Conservation (phyloP, 2,797 vertebrate species). For the Cichlasoma orientale region DNA sequence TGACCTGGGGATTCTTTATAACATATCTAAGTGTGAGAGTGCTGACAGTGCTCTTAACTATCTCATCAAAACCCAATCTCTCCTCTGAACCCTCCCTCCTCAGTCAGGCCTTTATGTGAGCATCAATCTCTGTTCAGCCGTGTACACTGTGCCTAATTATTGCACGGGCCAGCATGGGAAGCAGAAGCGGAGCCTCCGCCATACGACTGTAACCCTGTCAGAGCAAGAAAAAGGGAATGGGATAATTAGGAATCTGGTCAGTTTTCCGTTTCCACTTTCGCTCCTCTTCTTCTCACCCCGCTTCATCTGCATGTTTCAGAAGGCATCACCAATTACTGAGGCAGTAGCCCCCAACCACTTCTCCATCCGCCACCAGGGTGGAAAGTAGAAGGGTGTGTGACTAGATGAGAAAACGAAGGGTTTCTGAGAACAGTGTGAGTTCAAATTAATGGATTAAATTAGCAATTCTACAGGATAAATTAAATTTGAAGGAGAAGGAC, state of each 20-base stretch:
- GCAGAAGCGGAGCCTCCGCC: conserved; percentile 37
- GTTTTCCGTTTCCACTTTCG: conserved; percentile 59
- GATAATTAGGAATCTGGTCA: conserved; percentile 76
- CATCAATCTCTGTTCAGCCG: conserved; percentile 60
- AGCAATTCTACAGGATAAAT: conserved; percentile 31
- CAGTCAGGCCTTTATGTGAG: conserved; percentile 51
- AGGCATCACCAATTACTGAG: conserved; percentile 76
- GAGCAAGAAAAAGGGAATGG: conserved; percentile 35
- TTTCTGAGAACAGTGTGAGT: conserved; percentile 62
- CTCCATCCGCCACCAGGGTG: conserved; percentile 64
- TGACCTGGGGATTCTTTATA: conserved; percentile 57
- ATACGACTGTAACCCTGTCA: conserved; percentile 49
- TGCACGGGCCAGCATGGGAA: conserved; percentile 48
- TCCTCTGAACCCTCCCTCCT: conserved; percentile 55
- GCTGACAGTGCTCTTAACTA: conserved; percentile 70
- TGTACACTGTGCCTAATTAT: conserved; percentile 69
- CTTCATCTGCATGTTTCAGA: conserved; percentile 82
- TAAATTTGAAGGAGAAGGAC: conserved; percentile 26
- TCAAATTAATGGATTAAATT: conserved; percentile 72
- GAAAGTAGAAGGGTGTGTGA: conserved; percentile 37
- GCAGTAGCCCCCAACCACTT: conserved; percentile 61
- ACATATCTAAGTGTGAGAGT: conserved; percentile 56
- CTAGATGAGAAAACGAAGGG: conserved; percentile 42
- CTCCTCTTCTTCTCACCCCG: conserved; percentile 57
- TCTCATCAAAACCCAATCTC: conserved; percentile 66